phyloP scores from a whole-genome alignment of 2,113 vertebrate genomes.

The Catharus fuscescens region DNA sequence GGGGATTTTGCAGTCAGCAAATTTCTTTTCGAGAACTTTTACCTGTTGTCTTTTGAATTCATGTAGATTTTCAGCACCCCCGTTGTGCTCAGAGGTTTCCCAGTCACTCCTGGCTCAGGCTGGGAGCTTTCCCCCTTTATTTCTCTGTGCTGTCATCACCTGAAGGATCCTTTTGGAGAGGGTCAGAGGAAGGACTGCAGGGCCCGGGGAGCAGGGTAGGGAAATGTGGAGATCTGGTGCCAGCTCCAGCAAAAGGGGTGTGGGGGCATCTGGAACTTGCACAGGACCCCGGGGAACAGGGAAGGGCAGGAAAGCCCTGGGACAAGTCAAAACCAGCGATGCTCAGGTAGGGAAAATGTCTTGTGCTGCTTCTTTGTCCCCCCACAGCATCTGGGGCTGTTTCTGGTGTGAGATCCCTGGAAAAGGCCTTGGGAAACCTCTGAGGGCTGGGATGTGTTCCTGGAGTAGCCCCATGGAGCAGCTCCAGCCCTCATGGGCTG shows the following conservation, averaged over 20 bases:
- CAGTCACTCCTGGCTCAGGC: not conserved
- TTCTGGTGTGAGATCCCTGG: not conserved
- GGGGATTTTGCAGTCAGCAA: accelerated
- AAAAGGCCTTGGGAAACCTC: not conserved
- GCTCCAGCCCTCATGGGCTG: not conserved
- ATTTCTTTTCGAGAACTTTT: not conserved
- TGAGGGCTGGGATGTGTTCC: not conserved
- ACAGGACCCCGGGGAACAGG: not conserved
- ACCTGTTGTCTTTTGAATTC: not conserved
- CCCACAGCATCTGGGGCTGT: accelerated
- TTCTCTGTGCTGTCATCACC: not conserved
- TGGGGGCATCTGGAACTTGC: not conserved
- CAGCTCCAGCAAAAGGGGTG: not conserved
- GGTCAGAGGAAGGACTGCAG: not conserved
- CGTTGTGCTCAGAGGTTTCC: not conserved
- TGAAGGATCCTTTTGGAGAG: not conserved
- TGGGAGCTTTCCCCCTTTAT: not conserved
- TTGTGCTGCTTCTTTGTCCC: not conserved
- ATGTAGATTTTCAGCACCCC: not conserved
- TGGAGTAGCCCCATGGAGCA: accelerated
- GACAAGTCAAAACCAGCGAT: not conserved
- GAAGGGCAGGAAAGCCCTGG: not conserved
- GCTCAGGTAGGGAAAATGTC: not conserved
- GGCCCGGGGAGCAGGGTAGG: not conserved
- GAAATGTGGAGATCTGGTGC: not conserved